A percentile compares a stretch with the other conserved stretches of the same genome.
Conservation (phyloP, 2,113 vertebrate genomes). For the Cyrtonyx montezumae region DNA sequence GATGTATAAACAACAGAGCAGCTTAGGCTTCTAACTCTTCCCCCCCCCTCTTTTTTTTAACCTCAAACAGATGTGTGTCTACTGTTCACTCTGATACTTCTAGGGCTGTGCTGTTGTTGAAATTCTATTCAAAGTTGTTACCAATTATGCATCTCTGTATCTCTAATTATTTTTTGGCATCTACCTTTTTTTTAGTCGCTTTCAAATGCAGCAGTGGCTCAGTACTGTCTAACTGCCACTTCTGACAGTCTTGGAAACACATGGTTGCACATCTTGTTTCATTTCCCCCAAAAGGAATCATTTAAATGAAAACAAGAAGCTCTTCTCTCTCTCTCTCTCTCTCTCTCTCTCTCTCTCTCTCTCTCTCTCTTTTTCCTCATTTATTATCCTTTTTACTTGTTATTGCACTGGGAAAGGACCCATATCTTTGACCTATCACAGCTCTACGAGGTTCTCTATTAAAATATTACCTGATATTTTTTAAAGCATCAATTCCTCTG, state of each 20-base stretch:
- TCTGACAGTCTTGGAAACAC: neutral
- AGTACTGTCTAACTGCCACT: neutral
- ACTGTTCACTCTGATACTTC: neutral
- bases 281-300: neutral
- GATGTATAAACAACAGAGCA: neutral
- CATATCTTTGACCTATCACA: neutral
- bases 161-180: neutral
- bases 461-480: neutral
- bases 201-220: neutral
- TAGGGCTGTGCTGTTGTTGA: neutral
- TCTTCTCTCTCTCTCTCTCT: neutral
- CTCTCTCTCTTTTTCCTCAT: neutral
- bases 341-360: neutral
- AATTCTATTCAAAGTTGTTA: neutral
- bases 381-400: neutral
- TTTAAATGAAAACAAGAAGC: neutral
- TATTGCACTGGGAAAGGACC: neutral
- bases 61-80: neutral
- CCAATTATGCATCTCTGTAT: neutral
- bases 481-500: neutral
- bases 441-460: neutral
- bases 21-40: neutral
- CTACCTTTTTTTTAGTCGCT: neutral
- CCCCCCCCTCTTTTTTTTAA: neutral
- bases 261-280: neutral